Evolutionary conservation across 2,113 vertebrate genomes (phyloP), one percentile per base, ranked within the genome.

Genomic region (Oxyruncus cristatus): DNA sequence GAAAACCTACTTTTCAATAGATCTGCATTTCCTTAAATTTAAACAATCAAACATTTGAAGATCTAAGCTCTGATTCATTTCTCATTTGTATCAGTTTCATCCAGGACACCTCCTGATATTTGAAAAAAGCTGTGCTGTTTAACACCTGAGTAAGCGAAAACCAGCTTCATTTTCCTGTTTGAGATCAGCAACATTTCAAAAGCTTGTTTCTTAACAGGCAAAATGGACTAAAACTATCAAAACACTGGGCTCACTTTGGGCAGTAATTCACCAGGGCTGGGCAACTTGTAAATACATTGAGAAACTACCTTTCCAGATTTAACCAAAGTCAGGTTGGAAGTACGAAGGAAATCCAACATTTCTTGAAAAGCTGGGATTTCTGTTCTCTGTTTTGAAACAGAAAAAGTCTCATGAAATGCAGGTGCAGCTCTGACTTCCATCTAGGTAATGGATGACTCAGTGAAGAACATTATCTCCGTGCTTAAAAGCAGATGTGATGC

Each of bases 111-210:
- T 77, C 72, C 53, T 65, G 83, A 91, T 88, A 84, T 88, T 81
- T 94, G 92, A 94, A 95, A 96, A 94, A 74, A 96, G 93, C 95
- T 96, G 92, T 67, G 82, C 93, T 96, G 96, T 94, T 97, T 92
- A 88, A 95, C 95, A 96, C 95, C 93, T 90, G 95, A 93, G 85
- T 95, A 97, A 95, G 93, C 58, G 73, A 96, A 97, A 96, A 96
- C 39, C 73, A 84, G 79, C 72, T 80, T 95, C 65, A 91, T 91
- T 93, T 96, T 95, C 82, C 85, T 96, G 88, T 96, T 93, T 81
- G 93, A 95, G 85, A 82, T 89, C 79, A 96, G 50, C 85, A 92
- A 30, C 39, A 4, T 94, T 86, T 95, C 79, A 95, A n/a, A 89
- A 93, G 82, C 47, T 6, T 70, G 55, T 92, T 93, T 93, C 89